Evolutionary conservation across 2,888 invertebrate genomes (phyloP).

Genomic region (Silvanus unidentatus): DNA sequence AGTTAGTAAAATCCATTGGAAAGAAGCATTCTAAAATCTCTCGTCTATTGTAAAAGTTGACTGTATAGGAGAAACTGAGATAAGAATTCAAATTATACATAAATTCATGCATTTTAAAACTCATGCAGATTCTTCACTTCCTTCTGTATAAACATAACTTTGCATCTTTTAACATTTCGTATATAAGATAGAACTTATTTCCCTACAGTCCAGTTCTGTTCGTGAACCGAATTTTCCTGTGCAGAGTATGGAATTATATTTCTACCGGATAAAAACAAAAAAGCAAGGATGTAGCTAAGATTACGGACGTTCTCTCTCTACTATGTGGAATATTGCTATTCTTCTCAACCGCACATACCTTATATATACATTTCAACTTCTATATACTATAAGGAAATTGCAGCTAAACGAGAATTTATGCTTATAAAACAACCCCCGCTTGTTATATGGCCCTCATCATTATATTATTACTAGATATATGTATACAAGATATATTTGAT

Average conservation of each 20-base stretch:
- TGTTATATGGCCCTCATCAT: neutral
- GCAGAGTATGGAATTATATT: constrained; percentile 32
- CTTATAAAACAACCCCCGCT: constrained; percentile 14
- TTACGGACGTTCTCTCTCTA: constrained; percentile 28
- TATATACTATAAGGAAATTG: constrained; percentile 33
- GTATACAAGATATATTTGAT: too few relatives aligned
- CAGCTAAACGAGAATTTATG: constrained; percentile 35
- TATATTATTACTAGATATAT: too few relatives aligned
- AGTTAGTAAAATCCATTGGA: neutral
- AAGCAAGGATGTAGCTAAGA: constrained; percentile 30
- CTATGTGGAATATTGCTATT: constrained; percentile 24
- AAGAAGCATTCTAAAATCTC: neutral
- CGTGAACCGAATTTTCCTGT: constrained; percentile 35
- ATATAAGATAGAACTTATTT: constrained; percentile 41
- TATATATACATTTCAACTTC: constrained; percentile 11
- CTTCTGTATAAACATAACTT: constrained; percentile 39
- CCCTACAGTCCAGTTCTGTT: constrained; percentile 41
- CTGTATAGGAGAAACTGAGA: constrained; percentile 19
- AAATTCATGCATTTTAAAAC: constrained; percentile 45
- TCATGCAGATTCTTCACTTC: constrained; percentile 42
- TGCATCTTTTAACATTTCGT: constrained; percentile 44
- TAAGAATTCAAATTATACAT: constrained; percentile 34
- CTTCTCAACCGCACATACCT: constrained; percentile 18
- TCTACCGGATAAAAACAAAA: constrained; percentile 38
- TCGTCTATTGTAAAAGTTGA: constrained; percentile 1